A percentile compares a stretch with the other conserved stretches of the same genome.
Evolutionary conservation across 2,888 invertebrate species (phyloP).

Genomic region (Yponomeuta evonymella): DNA sequence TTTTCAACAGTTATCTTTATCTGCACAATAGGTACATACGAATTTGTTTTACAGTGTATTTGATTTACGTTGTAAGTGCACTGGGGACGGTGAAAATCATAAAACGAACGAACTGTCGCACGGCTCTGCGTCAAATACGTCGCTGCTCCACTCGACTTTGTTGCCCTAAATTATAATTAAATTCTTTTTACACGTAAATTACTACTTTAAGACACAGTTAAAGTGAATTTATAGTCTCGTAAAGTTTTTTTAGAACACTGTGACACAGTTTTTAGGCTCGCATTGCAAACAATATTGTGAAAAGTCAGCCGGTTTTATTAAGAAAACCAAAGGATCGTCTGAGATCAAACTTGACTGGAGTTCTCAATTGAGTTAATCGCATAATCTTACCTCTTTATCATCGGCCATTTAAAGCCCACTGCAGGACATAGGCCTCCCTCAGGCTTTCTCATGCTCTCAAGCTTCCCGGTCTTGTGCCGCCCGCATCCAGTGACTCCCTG

Average conservation of each 20-base stretch:
- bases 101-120: constrained; percentile 6
- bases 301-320: no score
- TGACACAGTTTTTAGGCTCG: neutral
- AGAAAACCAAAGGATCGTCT: no score
- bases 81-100: constrained; percentile 3
- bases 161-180: constrained; percentile 23
- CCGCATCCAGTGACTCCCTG: no score
- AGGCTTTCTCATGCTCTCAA: no score
- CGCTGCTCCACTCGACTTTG: constrained; percentile 21
- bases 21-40: neutral
- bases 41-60: neutral
- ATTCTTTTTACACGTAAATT: constrained; percentile 16
- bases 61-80: constrained; percentile 4
- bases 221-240: constrained; percentile 8
- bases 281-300: neutral
- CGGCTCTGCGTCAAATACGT: constrained; percentile 21
- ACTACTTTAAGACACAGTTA: constrained; percentile 13
- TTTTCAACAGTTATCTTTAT: neutral
- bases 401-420: no score
- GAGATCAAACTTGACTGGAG: no score
- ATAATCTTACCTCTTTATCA: no score
- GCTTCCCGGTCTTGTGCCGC: no score
- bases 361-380: no score
- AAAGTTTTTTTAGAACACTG: constrained; percentile 10
- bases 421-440: no score